phyloP scores from a whole-genome alignment of 2,113 vertebrate species.

The Rhinolophus ferrumequinum region DNA sequence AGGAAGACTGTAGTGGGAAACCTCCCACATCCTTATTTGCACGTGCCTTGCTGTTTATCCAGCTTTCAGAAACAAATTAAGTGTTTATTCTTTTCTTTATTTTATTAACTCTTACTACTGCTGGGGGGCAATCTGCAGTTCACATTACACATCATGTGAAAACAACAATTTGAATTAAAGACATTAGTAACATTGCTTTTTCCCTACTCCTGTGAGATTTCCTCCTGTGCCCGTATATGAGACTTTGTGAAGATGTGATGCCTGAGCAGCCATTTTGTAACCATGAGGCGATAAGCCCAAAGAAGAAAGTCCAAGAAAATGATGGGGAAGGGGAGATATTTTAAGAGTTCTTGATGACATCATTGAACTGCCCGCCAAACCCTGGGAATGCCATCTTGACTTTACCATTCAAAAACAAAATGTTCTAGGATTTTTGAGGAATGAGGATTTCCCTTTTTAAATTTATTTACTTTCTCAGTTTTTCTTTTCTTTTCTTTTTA shows the following conservation, averaged over 20 bases:
- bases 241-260: neutral
- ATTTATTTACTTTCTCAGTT: neutral
- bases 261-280: neutral
- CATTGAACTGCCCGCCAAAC: neutral
- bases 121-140: neutral
- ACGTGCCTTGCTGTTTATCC: neutral
- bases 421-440: neutral
- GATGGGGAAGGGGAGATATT: neutral
- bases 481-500: neutral
- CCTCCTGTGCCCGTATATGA: neutral
- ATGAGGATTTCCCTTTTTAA: neutral
- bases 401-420: neutral
- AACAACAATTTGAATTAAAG: neutral
- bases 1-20: neutral
- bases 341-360: neutral
- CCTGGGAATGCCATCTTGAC: neutral
- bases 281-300: neutral
- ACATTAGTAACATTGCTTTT: neutral
- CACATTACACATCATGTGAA: neutral
- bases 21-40: neutral
- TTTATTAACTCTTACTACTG: neutral
- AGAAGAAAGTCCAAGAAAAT: neutral
- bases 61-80: neutral
- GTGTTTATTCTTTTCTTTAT: neutral
- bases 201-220: neutral